A percentile compares a stretch with the other conserved stretches of the same genome.
Evolutionary conservation across 2,888 invertebrate species (phyloP).

Genomic region (Zeuzera pyrina): DNA sequence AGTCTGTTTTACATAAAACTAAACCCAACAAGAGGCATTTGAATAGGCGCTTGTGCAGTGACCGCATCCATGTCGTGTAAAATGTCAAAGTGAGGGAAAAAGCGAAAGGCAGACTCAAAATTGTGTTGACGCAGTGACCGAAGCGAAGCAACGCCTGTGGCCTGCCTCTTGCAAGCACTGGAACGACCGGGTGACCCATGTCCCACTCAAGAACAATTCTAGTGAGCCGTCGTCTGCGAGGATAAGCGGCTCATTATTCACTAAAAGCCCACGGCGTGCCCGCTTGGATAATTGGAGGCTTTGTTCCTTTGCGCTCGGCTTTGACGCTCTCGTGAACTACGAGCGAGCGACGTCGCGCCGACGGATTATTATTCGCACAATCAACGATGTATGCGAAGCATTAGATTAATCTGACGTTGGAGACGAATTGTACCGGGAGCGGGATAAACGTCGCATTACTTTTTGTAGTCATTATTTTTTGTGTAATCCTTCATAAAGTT

Average conservation of each 20-base stretch:
- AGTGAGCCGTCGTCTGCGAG: conserved; percentile 58
- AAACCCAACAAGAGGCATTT: conserved; percentile 22
- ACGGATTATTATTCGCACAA: conserved; percentile 63
- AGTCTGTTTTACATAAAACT: no score
- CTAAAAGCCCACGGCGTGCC: conserved; percentile 70
- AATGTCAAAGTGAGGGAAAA: conserved; percentile 59
- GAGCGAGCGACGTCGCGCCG: conserved; percentile 29
- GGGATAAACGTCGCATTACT: conserved; percentile 30
- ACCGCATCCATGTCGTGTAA: conserved; percentile 51
- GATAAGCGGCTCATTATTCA: conserved; percentile 71
- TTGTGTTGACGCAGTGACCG: conserved; percentile 56
- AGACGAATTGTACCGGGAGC: conserved; percentile 46
- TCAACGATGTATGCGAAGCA: conserved; percentile 47
- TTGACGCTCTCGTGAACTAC: conserved; percentile 52
- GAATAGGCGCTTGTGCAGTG: conserved; percentile 45
- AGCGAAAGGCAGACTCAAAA: conserved; percentile 38
- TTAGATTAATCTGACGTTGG: conserved; percentile 58
- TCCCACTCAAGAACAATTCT: conserved; percentile 57
- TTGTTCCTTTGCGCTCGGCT: conserved; percentile 64
- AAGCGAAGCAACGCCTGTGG: conserved; percentile 19
- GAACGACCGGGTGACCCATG: conserved; percentile 39
- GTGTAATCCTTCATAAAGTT: conserved; percentile 22
- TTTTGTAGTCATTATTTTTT: conserved; percentile 30
- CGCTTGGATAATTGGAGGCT: conserved; percentile 67
- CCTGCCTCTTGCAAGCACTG: conserved; percentile 7